phyloP scores from a whole-genome alignment of 2,113 vertebrate species.

The Thymallus thymallus region DNA sequence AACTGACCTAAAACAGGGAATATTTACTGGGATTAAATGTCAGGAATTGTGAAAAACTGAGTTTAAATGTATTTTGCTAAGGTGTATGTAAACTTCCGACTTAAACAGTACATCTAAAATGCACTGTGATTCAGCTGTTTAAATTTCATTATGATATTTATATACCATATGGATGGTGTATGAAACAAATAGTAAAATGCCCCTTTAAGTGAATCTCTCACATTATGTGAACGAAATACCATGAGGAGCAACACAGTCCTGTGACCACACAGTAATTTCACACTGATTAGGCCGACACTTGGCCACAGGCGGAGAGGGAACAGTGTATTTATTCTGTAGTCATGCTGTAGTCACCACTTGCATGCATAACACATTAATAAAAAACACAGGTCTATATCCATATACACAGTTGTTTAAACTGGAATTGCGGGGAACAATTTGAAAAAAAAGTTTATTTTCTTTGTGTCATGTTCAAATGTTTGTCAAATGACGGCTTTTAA shows the following conservation, averaged over 20 bases:
- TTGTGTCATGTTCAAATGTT: not conserved
- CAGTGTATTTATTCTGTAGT: constrained; percentile 35
- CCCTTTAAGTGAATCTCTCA: constrained; percentile 57
- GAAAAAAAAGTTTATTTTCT: not conserved
- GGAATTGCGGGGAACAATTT: not conserved
- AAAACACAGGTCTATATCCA: not conserved
- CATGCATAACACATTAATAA: not conserved
- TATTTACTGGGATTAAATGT: too few relatives aligned
- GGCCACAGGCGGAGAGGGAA: constrained; percentile 39
- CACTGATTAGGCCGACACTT: constrained; percentile 41
- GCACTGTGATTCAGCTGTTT: not conserved
- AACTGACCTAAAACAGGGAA: too few relatives aligned
- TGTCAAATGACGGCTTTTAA: not conserved
- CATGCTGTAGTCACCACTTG: constrained; percentile 11
- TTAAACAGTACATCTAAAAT: not conserved
- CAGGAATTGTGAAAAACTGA: too few relatives aligned
- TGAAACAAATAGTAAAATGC: constrained; percentile 35
- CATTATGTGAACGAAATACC: constrained; percentile 50
- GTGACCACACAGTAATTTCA: constrained; percentile 55
- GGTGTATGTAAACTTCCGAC: too few relatives aligned
- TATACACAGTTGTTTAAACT: not conserved
- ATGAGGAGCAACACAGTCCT: constrained; percentile 46
- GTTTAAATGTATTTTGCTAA: too few relatives aligned
- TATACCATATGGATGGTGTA: constrained; percentile 41
- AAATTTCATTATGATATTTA: not conserved